Evolutionary conservation across 1,140 invertebrate species (phyloP).

Genomic region (Drosophila rufa): DNA sequence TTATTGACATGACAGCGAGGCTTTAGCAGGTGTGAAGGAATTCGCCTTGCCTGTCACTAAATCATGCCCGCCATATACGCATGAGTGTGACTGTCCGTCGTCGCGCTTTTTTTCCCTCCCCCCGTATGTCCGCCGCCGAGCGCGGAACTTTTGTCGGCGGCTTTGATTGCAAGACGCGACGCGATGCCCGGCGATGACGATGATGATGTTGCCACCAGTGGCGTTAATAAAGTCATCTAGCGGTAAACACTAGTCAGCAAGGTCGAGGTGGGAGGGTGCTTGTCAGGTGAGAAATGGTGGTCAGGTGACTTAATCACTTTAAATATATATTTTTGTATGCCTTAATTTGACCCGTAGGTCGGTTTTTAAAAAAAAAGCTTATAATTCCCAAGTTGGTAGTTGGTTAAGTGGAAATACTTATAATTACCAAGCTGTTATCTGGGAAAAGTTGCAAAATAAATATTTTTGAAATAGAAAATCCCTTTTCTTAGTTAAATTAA

Average conservation of each 20-base stretch:
- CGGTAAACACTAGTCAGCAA: constrained; percentile 54
- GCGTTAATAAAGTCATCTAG: constrained; percentile 81
- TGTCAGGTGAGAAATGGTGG: background rate
- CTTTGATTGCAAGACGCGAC: constrained; percentile 72
- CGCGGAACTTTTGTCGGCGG: constrained; percentile 51
- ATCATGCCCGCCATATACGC: constrained; percentile 58
- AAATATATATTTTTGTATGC: no score
- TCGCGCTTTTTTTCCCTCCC: background rate
- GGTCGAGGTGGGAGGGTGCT: background rate
- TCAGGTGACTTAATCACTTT: no score
- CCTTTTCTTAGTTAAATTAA: no score
- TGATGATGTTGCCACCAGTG: constrained; percentile 56
- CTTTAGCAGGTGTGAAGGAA: constrained; percentile 80
- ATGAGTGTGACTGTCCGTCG: constrained; percentile 39
- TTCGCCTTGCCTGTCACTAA: constrained; percentile 71
- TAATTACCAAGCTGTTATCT: no score
- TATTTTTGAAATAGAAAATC: no score
- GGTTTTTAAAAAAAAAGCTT: background rate
- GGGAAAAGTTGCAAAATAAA: no score
- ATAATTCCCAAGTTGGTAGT: background rate
- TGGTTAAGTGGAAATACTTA: background rate
- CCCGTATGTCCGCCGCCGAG: background rate
- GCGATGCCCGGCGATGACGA: constrained; percentile 19
- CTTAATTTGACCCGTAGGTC: no score
- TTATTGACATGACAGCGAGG: constrained; percentile 82